These are phyloP conservation scores for Corticium candelabrum DNA, from an alignment of 37 sponge, comb jelly and placozoan genomes.

Conservation along the genomic window DNA sequence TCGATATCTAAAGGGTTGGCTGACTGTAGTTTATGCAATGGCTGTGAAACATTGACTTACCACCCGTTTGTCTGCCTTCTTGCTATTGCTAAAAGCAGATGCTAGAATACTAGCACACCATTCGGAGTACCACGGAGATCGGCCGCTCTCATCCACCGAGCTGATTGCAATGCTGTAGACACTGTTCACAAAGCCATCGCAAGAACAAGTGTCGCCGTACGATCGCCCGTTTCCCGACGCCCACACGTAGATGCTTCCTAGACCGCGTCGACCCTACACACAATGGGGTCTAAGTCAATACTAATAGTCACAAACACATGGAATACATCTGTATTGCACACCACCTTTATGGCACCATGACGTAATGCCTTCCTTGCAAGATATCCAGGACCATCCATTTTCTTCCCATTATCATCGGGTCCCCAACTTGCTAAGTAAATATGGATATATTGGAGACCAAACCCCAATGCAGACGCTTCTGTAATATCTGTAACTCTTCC, in stretches of 20 bases:
- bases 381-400: conserved; percentile 91
- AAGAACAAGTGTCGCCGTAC: conserved; percentile 77
- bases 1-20: not conserved
- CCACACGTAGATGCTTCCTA: conserved; percentile 94
- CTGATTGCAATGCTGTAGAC: conserved; percentile 86
- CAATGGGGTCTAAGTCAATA: no score
- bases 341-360: not conserved
- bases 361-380: not conserved
- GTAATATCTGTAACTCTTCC: conserved; percentile 87
- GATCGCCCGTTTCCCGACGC: conserved; percentile 96
- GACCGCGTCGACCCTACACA: conserved; percentile 25
- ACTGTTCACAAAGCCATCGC: conserved; percentile 89
- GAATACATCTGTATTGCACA: no score
- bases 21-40: not conserved
- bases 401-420: conserved; percentile 88
- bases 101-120: conserved; percentile 55
- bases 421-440: conserved; percentile 98
- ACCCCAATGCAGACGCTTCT: conserved; percentile 79
- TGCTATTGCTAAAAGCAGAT: not conserved
- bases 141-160: conserved; percentile 61
- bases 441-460: conserved; percentile 70
- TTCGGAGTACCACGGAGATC: conserved; percentile 93
- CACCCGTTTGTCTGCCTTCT: not conserved
- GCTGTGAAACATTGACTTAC: not conserved
- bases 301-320: no score